Percentiles rank a stretch among this genome's conserved stretches.
These are phyloP conservation scores for Drosophila punjabiensis DNA, from an alignment of 1,140 invertebrate genomes.

Conservation along the genomic window DNA sequence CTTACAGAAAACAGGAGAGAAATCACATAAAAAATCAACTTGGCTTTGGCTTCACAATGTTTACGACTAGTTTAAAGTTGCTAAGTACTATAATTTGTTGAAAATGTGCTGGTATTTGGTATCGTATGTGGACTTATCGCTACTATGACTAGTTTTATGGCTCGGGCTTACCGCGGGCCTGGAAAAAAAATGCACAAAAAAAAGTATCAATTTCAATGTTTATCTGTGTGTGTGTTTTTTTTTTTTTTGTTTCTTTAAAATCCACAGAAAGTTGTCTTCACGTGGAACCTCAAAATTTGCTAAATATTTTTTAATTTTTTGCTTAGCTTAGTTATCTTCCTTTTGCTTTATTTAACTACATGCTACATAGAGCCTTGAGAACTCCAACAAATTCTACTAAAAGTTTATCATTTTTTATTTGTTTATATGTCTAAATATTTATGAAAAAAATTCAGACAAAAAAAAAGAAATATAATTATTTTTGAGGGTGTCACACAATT, in stretches of 20 bases:
- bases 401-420: slow-evolving; percentile 12
- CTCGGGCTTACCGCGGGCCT: slow-evolving; percentile 68
- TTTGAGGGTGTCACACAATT: slow-evolving; percentile 5
- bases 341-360: slow-evolving; percentile 32
- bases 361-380: slow-evolving; percentile 19
- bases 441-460: slow-evolving; percentile 11
- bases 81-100: slow-evolving; percentile 29
- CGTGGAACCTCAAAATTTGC: slow-evolving; percentile 43
- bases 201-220: slow-evolving; percentile 8
- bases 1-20: slow-evolving; percentile 33
- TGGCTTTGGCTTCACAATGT: slow-evolving; percentile 34
- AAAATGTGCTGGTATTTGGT: slow-evolving; percentile 22
- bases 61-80: slow-evolving; percentile 46
- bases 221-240: no score
- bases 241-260: slow-evolving; percentile 13
- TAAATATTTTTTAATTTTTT: slow-evolving; percentile 22
- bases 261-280: not conserved
- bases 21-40: slow-evolving; percentile 34
- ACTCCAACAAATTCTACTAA: slow-evolving; percentile 78
- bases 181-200: slow-evolving; percentile 39
- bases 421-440: slow-evolving; percentile 12
- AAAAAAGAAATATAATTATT: not conserved
- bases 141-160: slow-evolving; percentile 66
- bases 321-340: slow-evolving; percentile 11
- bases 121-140: slow-evolving; percentile 14